Evolutionary conservation across 1,140 invertebrate species (phyloP).

Genomic region (Maconellicoccus hirsutus): DNA sequence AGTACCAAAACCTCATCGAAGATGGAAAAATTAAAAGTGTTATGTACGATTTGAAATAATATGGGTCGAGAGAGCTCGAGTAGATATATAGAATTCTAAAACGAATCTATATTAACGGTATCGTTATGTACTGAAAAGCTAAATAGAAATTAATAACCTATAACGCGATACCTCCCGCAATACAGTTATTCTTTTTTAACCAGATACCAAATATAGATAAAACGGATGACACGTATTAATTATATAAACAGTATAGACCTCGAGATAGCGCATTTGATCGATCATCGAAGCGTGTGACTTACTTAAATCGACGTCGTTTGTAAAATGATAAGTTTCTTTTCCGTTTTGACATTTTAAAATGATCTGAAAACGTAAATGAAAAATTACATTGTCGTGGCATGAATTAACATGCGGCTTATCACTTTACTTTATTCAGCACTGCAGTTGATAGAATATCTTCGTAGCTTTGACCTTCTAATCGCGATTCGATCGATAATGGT

Average conservation of each 20-base stretch:
- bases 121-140: no score
- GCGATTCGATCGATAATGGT: slow-evolving; percentile 5
- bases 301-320: not conserved
- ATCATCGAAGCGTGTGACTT: not conserved
- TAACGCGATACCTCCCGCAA: no score
- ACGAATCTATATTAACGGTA: no score
- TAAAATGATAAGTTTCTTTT: not conserved
- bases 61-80: no score
- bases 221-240: not conserved
- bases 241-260: not conserved
- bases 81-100: no score
- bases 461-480: slow-evolving; percentile 3
- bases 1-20: no score
- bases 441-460: slow-evolving; percentile 9
- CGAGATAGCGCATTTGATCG: no score
- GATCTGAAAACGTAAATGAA: not conserved
- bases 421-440: not conserved
- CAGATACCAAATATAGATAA: slow-evolving; percentile 1
- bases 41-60: no score
- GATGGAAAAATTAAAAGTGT: no score
- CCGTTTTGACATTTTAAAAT: slow-evolving; percentile 2
- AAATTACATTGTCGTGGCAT: no score
- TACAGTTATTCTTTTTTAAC: not conserved
- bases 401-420: no score
- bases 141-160: no score